These are phyloP conservation scores for Chrosomus eos DNA, from an alignment of 2,797 vertebrate species.

Conservation along the genomic window DNA sequence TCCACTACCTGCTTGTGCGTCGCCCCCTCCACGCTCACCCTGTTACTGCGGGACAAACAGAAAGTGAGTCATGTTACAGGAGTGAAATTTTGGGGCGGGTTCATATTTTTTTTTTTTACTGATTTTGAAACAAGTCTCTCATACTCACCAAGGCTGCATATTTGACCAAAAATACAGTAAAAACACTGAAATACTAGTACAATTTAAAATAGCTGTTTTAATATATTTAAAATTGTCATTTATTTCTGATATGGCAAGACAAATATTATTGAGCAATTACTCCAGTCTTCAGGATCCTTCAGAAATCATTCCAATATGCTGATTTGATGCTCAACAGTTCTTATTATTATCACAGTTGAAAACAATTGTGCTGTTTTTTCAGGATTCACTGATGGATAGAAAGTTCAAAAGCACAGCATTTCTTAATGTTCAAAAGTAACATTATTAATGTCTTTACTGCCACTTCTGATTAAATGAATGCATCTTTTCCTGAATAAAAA, in stretches of 20 bases:
- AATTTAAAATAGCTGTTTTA: neutral
- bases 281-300: neutral
- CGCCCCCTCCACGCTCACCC: constrained; percentile 94
- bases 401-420: neutral
- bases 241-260: neutral
- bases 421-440: too few relatives aligned
- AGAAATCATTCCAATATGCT: neutral
- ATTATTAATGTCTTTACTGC: too few relatives aligned
- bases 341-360: neutral
- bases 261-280: neutral
- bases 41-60: constrained; percentile 77
- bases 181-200: neutral
- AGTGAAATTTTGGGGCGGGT: neutral
- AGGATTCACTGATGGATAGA: neutral
- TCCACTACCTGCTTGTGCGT: constrained; percentile 99
- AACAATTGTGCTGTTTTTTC: neutral
- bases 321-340: neutral
- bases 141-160: neutral
- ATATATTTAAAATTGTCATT: neutral
- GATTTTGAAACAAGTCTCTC: neutral
- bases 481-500: neutral
- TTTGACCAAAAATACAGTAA: neutral
- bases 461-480: neutral
- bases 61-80: neutral
- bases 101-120: neutral